Evolutionary conservation across 2,113 vertebrate genomes (phyloP), one percentile per base, ranked within the genome.

Genomic region (Scatophagus argus): DNA sequence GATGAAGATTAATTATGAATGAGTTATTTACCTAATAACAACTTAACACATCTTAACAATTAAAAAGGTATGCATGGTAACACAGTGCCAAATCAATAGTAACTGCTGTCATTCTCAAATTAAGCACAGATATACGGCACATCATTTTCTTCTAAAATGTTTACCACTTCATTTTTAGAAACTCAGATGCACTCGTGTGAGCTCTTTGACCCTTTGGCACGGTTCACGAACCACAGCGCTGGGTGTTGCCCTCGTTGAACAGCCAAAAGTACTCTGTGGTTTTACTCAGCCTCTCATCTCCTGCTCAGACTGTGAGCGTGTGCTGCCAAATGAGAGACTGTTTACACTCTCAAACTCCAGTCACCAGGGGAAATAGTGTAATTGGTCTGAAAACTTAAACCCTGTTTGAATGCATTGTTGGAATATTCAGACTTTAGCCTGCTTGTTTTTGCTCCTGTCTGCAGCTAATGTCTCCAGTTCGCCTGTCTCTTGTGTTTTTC

Each of bases 201-300:
- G 71, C 69, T 76, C 63, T 69, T 27, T 71, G 74, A 78, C 65
- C 87, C 59, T 3, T 11, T 43, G 54, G 70, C 34, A 46, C 54
- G 44, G 71, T 61, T 78, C 25, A 66, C 6, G 61, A 67, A 75
- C 85, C 84, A 73, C 84, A 81, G 61, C 1, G 12, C 59, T 85
- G 88, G 88, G 90, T 86, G 92, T 89, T 88, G 71, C 81, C 83
- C 84, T 83, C 78, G 77, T 83, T 87, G 82, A 67, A 74, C 61
- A 81, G 81, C 83, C 82, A 82, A 76, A 75, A 84, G 67, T 8
- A 65, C 66, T 29, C 32, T 74, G 87, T 8, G 89, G 89, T 88
- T 91, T 89, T 82, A 83, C 80, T 82, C 87, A 83, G 77, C 82
- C 85, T 91, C 61, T 92, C 85, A 89, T 90, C 83, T 83, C 47